phyloP scores from a whole-genome alignment of 2,113 vertebrate genomes.

The Ceyx melanurus region DNA sequence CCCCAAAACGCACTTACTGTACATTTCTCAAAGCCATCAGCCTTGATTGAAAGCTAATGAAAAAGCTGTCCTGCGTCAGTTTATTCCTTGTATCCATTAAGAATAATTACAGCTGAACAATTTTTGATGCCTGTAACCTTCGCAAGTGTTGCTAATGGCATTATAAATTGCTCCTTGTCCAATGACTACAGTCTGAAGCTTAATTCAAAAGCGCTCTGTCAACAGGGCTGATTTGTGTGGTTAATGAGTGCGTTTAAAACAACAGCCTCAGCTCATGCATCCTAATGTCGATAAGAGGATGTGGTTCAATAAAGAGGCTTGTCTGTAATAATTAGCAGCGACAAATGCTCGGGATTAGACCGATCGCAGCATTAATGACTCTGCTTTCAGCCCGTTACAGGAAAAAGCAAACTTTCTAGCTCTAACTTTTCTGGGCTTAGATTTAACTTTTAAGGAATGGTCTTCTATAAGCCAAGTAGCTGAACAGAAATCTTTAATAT shows the following conservation, averaged over 20 bases:
- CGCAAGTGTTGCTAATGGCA: conserved; percentile 99
- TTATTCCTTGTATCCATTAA: conserved; percentile 99
- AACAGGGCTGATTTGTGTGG: conserved; percentile 99
- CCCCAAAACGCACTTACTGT: conserved; percentile 88
- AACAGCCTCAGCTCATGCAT: conserved; percentile 98
- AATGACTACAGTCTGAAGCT: conserved; percentile 94
- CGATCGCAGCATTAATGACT: conserved; percentile 69
- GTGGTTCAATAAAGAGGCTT: conserved; percentile 99
- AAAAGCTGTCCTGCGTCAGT: conserved; percentile 99
- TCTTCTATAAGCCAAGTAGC: neutral
- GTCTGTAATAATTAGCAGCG: conserved; percentile 97
- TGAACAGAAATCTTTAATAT: rapidly evolving
- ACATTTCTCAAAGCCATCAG: conserved; percentile 93
- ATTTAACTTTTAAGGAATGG: neutral
- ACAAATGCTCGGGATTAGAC: conserved; percentile 90
- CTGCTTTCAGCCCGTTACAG: conserved; percentile 48
- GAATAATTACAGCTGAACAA: conserved; percentile 99
- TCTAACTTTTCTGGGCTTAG: neutral
- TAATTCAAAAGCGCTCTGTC: conserved; percentile 99
- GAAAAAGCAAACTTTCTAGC: conserved; percentile 31
- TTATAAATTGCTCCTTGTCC: conserved; percentile 99
- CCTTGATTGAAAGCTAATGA: conserved; percentile 99
- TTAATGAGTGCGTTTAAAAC: conserved; percentile 99
- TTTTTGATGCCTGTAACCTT: conserved; percentile 99
- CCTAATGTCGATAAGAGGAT: conserved; percentile 97